Evolutionary conservation across 2,113 vertebrate species (phyloP).

Genomic region (Burhinus oedicnemus): DNA sequence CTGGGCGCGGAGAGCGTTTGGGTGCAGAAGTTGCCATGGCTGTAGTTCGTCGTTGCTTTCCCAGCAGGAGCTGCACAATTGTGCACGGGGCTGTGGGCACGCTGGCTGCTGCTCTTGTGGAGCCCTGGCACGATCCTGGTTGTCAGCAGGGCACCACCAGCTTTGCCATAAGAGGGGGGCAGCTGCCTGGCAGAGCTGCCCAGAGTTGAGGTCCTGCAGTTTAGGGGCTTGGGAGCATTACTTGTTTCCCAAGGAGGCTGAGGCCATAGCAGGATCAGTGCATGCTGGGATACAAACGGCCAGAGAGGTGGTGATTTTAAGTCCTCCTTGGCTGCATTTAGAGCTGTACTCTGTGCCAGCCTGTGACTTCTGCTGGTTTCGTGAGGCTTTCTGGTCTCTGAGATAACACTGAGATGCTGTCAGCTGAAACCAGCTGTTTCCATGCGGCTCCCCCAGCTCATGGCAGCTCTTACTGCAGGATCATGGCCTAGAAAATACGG

Average conservation of each 20-base stretch:
- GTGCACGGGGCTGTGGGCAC: background rate
- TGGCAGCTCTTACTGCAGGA: background rate
- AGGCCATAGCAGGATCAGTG: background rate
- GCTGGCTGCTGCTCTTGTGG: rapidly evolving
- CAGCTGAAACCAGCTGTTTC: background rate
- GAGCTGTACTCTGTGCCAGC: background rate
- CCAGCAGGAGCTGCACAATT: background rate
- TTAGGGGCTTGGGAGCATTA: background rate
- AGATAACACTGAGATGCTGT: background rate
- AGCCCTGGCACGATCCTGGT: rapidly evolving
- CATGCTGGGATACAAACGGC: background rate
- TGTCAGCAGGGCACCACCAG: rapidly evolving
- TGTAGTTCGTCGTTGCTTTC: background rate
- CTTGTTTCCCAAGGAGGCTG: background rate
- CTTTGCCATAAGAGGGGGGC: background rate
- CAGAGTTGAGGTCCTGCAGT: background rate
- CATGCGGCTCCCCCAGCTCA: background rate
- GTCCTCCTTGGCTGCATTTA: background rate
- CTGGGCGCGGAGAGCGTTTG: background rate
- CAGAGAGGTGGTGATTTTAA: background rate
- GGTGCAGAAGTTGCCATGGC: background rate
- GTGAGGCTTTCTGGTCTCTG: background rate
- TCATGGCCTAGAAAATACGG: background rate
- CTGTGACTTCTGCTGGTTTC: background rate
- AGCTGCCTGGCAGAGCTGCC: background rate